Evolutionary conservation across 30 jellyfish, hydroid and myxozoan species (phyloP), one percentile per base, ranked within the genome.

Genomic region (Aurelia aurita complex sp. Pacific): DNA sequence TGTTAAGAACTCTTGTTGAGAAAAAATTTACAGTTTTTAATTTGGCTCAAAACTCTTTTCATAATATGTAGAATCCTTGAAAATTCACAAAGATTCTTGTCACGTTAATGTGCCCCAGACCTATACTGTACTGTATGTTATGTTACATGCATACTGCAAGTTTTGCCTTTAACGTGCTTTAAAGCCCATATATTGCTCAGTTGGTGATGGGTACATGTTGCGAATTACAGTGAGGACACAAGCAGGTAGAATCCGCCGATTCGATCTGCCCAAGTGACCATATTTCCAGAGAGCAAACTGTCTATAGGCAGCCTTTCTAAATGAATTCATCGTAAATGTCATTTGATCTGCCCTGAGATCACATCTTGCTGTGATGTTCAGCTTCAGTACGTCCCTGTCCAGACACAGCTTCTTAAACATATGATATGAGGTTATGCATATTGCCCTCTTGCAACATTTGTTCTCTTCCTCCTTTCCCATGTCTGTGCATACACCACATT

Each of bases 391-490:
- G 23, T 74, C 84, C 84, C 59, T 74, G 84, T 74, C 84, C 43
- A 53, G 69, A 65, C 14, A 65, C 29, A 14, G 76, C 76, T 29
- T 14, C 38, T 69, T 69, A 69, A 33, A 69, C 79, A 69, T 23
- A 69, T 69, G 38, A 69, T 69, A 38, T 69, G 79, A 8, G 73
- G 73, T 63, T 34, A 63, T 40, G 29, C 83, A 73, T 73, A 73
- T 46, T 73, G 83, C 68, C 83, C 70, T 73, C 83, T 73, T 73
- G 83, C 83, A 73, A 73, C 83, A 73, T 46, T 42, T 73, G 70
- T 73, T 73, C 68, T 73, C 83, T 40, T 73, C 83, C 35, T 69
- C 79, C 61, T 34, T 69, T 69, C 61, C 61, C 79, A 69, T 69
- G 23, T 32, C 61, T 15, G 55, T 34, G 61, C 79, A 69, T 17